These are phyloP conservation scores for Lytechinus pictus DNA, from an alignment of 35 echinoderm and acorn worm genomes.

Conservation along the genomic window DNA sequence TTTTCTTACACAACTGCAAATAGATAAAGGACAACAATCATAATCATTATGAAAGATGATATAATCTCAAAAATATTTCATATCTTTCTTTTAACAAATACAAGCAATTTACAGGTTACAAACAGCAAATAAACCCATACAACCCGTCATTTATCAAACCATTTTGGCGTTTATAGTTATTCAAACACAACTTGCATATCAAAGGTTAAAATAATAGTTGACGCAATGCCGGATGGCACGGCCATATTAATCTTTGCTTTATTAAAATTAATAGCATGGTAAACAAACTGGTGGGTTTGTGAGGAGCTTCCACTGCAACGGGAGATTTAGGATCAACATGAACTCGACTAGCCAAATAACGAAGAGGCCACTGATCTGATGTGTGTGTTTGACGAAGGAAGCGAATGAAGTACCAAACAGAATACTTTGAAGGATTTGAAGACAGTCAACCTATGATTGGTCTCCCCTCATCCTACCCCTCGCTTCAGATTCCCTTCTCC, in stretches of 20 bases:
- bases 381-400: not conserved
- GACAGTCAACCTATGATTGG: no score
- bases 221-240: not conserved
- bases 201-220: not conserved
- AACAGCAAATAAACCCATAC: not conserved
- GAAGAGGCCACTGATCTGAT: not conserved
- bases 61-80: not conserved
- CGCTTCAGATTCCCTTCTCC: no score
- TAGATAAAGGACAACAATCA: not conserved
- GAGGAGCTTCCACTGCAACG: not conserved
- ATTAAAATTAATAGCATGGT: constrained; percentile 7
- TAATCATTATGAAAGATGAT: not conserved
- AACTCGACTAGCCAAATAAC: constrained; percentile 8
- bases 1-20: not conserved
- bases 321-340: not conserved
- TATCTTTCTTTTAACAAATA: no score
- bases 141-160: not conserved
- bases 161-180: not conserved
- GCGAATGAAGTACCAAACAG: not conserved
- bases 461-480: no score
- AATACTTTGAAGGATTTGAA: not conserved
- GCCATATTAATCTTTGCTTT: not conserved
- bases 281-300: not conserved
- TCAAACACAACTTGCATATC: not conserved
- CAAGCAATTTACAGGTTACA: not conserved